Percentiles rank a stretch among this genome's conserved stretches.
phyloP scores from a whole-genome alignment of 2,888 invertebrate genomes.

The Anticlea derivata region DNA sequence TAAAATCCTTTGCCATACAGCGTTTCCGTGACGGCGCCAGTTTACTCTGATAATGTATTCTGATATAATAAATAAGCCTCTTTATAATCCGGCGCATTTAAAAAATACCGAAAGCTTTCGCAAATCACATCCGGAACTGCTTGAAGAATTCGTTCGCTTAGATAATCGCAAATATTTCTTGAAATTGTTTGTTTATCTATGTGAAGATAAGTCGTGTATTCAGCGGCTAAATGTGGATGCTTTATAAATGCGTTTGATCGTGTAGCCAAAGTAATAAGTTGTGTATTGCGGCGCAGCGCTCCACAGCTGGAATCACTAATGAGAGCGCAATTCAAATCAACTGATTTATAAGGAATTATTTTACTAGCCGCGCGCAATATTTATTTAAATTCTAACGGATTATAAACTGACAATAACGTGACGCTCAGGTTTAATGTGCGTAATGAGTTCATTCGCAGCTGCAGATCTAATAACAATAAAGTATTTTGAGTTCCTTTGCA shows the following conservation, averaged over 20 bases:
- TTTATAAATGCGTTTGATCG: conserved; percentile 65
- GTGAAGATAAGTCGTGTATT: conserved; percentile 55
- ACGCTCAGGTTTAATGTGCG: conserved; percentile 48
- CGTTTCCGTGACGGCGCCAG: conserved; percentile 38
- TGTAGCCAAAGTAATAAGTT: conserved; percentile 79
- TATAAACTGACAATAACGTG: conserved; percentile 50
- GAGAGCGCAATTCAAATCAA: conserved; percentile 80
- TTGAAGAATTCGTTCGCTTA: conserved; percentile 32
- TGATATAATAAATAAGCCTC: conserved; percentile 46
- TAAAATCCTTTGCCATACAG: conserved; percentile 37
- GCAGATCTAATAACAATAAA: conserved; percentile 2
- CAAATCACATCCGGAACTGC: conserved; percentile 37
- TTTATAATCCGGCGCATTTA: conserved; percentile 43
- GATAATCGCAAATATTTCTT: conserved; percentile 43
- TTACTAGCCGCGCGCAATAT: conserved; percentile 66
- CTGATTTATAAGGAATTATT: conserved; percentile 81
- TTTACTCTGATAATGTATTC: conserved; percentile 37
- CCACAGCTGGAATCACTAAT: conserved; percentile 76
- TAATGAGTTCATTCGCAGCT: conserved; percentile 1
- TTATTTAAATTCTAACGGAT: conserved; percentile 73
- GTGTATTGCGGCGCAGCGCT: conserved; percentile 68
- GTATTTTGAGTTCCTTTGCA: background rate
- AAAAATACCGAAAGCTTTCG: conserved; percentile 26
- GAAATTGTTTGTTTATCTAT: conserved; percentile 54
- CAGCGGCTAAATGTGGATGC: conserved; percentile 54